Conservation (phyloP, 2,888 invertebrate genomes). For the Andrena bucephala region DNA sequence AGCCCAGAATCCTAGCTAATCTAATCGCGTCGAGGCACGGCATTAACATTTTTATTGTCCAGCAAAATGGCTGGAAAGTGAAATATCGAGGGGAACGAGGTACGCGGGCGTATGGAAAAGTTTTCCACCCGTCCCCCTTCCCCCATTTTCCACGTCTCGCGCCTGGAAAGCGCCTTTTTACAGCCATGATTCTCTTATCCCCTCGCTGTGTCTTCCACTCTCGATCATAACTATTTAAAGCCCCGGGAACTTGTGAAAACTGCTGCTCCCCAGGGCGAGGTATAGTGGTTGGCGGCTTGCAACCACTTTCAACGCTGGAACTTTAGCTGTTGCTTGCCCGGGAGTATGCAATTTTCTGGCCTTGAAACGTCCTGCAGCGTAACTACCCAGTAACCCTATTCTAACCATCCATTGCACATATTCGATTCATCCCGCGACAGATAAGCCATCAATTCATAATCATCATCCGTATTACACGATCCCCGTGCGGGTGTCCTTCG, state of each 20-base stretch:
- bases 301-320: conserved; percentile 35
- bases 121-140: conserved; percentile 23
- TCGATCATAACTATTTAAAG: conserved; percentile 67
- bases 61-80: conserved; percentile 35
- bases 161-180: conserved; percentile 66
- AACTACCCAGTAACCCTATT: not conserved
- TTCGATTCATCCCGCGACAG: no score
- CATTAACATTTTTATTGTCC: conserved; percentile 60
- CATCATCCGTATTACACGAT: no score
- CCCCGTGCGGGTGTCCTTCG: no score
- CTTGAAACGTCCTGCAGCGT: conserved; percentile 2
- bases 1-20: conserved; percentile 24
- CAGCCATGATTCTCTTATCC: conserved; percentile 66
- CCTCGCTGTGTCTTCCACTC: not conserved
- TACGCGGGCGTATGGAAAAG: conserved; percentile 48
- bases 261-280: conserved; percentile 16
- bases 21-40: conserved; percentile 32
- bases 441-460: no score
- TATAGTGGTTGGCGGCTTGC: not conserved
- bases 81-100: conserved; percentile 55
- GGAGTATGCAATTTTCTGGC: conserved; percentile 17
- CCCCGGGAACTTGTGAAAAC: conserved; percentile 55
- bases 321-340: conserved; percentile 4
- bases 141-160: conserved; percentile 8
- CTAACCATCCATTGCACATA: no score